These are phyloP conservation scores for Zeus faber DNA, from an alignment of 2,113 vertebrate genomes.

Conservation along the genomic window DNA sequence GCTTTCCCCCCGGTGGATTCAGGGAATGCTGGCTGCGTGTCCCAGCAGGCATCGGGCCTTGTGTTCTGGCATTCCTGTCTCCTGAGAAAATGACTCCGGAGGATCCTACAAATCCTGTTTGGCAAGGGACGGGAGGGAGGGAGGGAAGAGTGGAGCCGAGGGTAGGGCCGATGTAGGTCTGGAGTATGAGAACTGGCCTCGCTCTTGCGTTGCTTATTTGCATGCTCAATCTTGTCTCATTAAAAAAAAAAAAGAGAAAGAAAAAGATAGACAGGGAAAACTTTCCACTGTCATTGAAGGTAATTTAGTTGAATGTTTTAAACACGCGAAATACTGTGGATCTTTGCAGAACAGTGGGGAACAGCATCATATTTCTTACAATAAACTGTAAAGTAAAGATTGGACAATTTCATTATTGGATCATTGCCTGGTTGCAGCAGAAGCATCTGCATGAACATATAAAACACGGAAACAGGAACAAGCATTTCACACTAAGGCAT, in stretches of 20 bases:
- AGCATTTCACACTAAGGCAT: too few relatives aligned
- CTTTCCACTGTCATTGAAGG: constrained; percentile 9
- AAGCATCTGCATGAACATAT: too few relatives aligned
- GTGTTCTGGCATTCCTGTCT: constrained; percentile 72
- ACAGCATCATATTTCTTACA: constrained; percentile 1
- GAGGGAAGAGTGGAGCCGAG: constrained; percentile 46
- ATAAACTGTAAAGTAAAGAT: neutral
- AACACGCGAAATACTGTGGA: neutral
- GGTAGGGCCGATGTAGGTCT: constrained; percentile 60
- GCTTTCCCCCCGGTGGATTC: constrained; percentile 49
- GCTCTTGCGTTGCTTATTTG: constrained; percentile 68
- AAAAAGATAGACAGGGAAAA: constrained; percentile 4
- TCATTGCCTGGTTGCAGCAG: neutral
- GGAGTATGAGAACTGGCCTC: constrained; percentile 61
- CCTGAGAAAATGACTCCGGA: constrained; percentile 72
- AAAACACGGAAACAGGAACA: too few relatives aligned
- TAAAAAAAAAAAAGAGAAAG: constrained; percentile 30
- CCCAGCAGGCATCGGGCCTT: constrained; percentile 56
- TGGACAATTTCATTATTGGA: neutral
- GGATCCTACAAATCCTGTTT: constrained; percentile 77
- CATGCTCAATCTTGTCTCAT: constrained; percentile 66
- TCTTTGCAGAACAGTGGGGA: neutral
- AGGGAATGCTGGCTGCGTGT: constrained; percentile 61
- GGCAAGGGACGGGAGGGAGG: constrained; percentile 68
- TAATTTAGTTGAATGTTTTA: neutral